A percentile compares a stretch with the other conserved stretches of the same genome.
These are phyloP conservation scores for Dusona sp. DNA, from an alignment of 2,888 invertebrate genomes.

Conservation along the genomic window DNA sequence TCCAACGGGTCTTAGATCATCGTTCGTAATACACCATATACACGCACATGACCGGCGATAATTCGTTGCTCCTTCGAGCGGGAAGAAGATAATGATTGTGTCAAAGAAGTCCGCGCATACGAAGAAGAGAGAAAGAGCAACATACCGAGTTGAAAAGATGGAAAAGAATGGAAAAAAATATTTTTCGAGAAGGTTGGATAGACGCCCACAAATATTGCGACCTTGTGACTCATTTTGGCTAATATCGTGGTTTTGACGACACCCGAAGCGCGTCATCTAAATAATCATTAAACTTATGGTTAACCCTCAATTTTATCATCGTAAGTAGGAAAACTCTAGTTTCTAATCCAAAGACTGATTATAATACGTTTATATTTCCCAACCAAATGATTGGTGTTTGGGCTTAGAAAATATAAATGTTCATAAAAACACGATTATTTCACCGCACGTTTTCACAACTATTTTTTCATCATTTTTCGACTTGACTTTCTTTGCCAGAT, in stretches of 20 bases:
- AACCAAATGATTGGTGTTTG: too few relatives aligned
- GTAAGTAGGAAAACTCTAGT: not conserved
- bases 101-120: slow-evolving; percentile 53
- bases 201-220: slow-evolving; percentile 51
- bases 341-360: not conserved
- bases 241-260: slow-evolving; percentile 40
- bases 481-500: too few relatives aligned
- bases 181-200: slow-evolving; percentile 23
- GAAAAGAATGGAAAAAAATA: slow-evolving; percentile 39
- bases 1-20: slow-evolving; percentile 73
- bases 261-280: slow-evolving; percentile 5
- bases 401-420: too few relatives aligned
- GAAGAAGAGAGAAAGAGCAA: slow-evolving; percentile 16
- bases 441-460: not conserved
- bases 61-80: slow-evolving; percentile 64
- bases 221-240: slow-evolving; percentile 61
- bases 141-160: slow-evolving; percentile 33
- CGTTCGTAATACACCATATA: slow-evolving; percentile 69
- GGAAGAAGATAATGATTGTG: slow-evolving; percentile 52
- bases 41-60: slow-evolving; percentile 63
- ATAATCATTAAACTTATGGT: not conserved
- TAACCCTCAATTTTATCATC: not conserved
- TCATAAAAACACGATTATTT: not conserved
- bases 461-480: not conserved
- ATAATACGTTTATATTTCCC: too few relatives aligned